Evolutionary conservation across 2,888 invertebrate species (phyloP).

Genomic region (Clepsis dumicolana): DNA sequence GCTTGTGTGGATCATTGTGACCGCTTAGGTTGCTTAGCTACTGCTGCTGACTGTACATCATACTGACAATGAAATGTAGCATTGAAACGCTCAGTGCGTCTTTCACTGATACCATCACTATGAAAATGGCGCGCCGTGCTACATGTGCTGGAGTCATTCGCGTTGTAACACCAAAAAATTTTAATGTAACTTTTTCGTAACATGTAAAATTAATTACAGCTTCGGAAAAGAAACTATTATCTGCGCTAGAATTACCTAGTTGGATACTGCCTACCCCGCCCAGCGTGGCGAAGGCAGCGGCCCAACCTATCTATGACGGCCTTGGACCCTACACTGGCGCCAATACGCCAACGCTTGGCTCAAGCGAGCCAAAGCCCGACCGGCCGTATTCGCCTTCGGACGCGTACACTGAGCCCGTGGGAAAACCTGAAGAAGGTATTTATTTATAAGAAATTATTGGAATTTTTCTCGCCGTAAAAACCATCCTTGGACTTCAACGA

Average conservation of each 20-base stretch:
- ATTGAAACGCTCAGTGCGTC: too few species aligned
- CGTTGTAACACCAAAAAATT: too few species aligned
- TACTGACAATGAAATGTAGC: too few species aligned
- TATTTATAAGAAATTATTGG: background rate
- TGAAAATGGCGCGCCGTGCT: too few species aligned
- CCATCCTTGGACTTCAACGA: too few species aligned
- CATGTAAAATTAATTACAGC: conserved; percentile 3
- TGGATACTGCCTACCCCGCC: conserved; percentile 27
- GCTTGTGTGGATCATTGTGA: too few species aligned
- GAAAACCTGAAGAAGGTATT: conserved; percentile 26
- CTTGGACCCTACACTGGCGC: background rate
- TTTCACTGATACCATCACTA: too few species aligned
- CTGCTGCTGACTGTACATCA: too few species aligned
- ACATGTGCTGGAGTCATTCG: too few species aligned
- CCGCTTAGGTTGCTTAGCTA: too few species aligned
- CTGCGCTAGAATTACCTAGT: conserved; percentile 28
- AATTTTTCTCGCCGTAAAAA: too few species aligned
- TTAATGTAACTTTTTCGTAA: too few species aligned
- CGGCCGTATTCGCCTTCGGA: conserved; percentile 37
- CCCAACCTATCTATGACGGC: background rate
- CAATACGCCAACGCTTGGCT: background rate
- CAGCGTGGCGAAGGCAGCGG: background rate
- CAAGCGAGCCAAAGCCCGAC: background rate
- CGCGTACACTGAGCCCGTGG: background rate
- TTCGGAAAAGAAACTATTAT: background rate